Evolutionary conservation across 2,797 vertebrate genomes (phyloP).

Genomic region (Eidolon dupreanum): DNA sequence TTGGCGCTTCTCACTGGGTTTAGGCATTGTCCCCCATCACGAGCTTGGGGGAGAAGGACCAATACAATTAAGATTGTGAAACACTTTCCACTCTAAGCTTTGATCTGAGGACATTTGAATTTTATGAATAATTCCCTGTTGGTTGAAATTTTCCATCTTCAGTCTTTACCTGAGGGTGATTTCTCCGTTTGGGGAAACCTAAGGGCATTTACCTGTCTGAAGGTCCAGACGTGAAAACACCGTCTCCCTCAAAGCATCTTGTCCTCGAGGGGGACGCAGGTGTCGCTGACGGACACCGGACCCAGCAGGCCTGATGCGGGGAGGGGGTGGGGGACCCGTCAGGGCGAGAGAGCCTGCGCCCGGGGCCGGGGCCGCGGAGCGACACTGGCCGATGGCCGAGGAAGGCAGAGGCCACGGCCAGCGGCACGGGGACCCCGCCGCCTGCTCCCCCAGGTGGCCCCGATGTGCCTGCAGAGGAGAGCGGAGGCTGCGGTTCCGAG

Average conservation of each 20-base stretch:
- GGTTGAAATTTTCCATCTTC: slow-evolving; percentile 68
- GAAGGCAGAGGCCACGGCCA: neutral
- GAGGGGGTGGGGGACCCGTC: too few relatives aligned
- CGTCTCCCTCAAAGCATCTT: too few relatives aligned
- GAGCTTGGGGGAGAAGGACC: neutral
- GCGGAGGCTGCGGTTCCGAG: neutral
- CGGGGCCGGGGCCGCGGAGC: neutral
- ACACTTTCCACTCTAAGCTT: slow-evolving; percentile 71
- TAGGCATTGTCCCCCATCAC: fast-evolving
- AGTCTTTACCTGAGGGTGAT: slow-evolving; percentile 29
- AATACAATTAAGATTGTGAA: slow-evolving; percentile 70
- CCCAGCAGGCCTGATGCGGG: too few relatives aligned
- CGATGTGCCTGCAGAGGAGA: neutral
- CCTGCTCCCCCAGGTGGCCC: neutral
- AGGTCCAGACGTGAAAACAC: neutral
- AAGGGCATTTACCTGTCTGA: neutral
- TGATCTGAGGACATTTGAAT: slow-evolving; percentile 49
- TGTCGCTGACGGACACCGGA: too few relatives aligned
- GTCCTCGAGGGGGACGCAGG: too few relatives aligned
- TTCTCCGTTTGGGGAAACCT: slow-evolving; percentile 29
- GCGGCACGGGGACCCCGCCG: neutral
- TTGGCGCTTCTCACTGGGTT: slow-evolving; percentile 22
- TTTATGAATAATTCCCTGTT: slow-evolving; percentile 60
- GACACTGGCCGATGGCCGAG: neutral
- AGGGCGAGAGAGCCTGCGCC: neutral